phyloP scores from a whole-genome alignment of 2,888 invertebrate species.

The Tenthredo amoena region DNA sequence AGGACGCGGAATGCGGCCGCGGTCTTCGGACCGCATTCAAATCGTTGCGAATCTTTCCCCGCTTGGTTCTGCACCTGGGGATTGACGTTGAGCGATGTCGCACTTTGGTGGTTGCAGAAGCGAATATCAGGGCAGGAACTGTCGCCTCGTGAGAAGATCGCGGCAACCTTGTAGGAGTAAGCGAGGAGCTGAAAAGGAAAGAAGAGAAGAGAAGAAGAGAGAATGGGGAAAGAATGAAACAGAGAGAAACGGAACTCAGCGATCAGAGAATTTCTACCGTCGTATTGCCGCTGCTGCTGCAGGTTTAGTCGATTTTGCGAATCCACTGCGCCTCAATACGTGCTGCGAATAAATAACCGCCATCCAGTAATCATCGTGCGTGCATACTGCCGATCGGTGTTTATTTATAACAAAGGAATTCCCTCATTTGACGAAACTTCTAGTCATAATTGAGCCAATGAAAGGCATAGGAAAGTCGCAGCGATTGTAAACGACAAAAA shows the following conservation, averaged over 20 bases:
- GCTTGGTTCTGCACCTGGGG: background rate
- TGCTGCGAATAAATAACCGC: conserved; percentile 6
- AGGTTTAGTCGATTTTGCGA: conserved; percentile 71
- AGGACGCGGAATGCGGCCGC: conserved; percentile 40
- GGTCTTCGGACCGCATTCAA: conserved; percentile 46
- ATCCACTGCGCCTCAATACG: conserved; percentile 65
- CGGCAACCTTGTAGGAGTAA: conserved; percentile 12
- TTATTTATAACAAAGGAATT: background rate
- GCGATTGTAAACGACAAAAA: background rate
- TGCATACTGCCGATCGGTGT: background rate
- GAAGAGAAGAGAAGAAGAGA: background rate
- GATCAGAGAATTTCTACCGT: conserved; percentile 60
- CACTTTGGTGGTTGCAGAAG: conserved; percentile 42
- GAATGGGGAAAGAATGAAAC: background rate
- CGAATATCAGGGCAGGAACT: conserved; percentile 40
- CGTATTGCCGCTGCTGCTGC: conserved; percentile 57
- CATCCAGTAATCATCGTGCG: background rate
- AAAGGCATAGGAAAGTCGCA: background rate
- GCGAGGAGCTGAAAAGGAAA: background rate
- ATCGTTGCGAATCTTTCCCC: conserved; percentile 39
- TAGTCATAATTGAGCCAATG: background rate
- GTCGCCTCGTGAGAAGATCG: conserved; percentile 50
- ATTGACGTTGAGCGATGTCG: conserved; percentile 53
- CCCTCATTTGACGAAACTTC: background rate
- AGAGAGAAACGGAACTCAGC: background rate